Evolutionary conservation across 2,113 vertebrate species (phyloP), one percentile per base, ranked within the genome.

Genomic region (Cynoglossus semilaevis): DNA sequence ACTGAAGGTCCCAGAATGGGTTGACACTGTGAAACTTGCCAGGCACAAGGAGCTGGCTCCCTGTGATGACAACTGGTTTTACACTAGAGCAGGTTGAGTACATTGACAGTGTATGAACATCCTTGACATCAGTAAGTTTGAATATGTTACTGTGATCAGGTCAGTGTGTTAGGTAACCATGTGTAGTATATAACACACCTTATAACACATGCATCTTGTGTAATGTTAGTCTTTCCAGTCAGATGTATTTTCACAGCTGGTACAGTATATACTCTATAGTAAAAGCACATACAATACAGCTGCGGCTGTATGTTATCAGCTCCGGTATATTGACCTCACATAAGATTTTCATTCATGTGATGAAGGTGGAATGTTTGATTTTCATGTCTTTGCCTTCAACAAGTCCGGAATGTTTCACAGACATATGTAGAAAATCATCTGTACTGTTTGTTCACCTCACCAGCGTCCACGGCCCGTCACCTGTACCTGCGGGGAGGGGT

Each of bases 401-500:
- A 40, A 53, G 52, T 44, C 37, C 10, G 22, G 19, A 40, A 5
- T 8, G 14, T 58, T 40, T 41, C 7, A 38, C 15, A 15, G 38
- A 40, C 10, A 41, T 29, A 51, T 22, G 51, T 77, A 51, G 40
- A 50, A 56, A 38, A 59, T 52, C 61, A 36, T 15, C 11, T 38
- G 2, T 61, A 19, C 36, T 9, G 4, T 61, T 15, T 58, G 14
- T 40, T 6, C 1, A 0, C 52, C 13, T 48, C 40, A 10, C 52
- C 82, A 96, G 94, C 94, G 13, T 95, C 94, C 73, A 94, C 93
- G 2, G 92, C 89, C 0, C 90, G 94, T 29, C 94, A 96, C 72
- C 81, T 95, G 67, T 95, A 94, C 84, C 90, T 96, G 60, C 90
- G 93, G 1, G 93, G 93, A 0, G 94, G 94, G 0, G 93, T 91